Conservation (phyloP, 2,888 invertebrate species). For the Dermolepida albohirtum region DNA sequence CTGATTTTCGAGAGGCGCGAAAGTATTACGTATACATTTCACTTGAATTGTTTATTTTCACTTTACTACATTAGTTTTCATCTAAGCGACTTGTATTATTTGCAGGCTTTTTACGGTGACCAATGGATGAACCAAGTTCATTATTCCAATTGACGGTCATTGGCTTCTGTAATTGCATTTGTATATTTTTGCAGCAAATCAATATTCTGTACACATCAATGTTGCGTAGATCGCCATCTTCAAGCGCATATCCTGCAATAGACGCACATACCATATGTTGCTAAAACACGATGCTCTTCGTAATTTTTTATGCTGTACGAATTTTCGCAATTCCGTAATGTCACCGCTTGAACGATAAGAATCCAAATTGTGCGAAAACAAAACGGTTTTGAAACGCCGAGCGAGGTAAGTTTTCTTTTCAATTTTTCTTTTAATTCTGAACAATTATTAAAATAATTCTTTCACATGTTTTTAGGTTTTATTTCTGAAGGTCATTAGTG, state of each 20-base stretch:
- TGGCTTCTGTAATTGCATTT: constrained; percentile 43
- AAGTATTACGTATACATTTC: too few relatives aligned
- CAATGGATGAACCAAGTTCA: neutral
- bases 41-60: too few relatives aligned
- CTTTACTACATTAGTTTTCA: too few relatives aligned
- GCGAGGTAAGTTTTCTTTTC: too few relatives aligned
- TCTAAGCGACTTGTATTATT: too few relatives aligned
- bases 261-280: constrained; percentile 3
- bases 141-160: constrained; percentile 36
- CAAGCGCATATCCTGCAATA: constrained; percentile 39
- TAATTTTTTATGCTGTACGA: neutral
- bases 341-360: neutral
- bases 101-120: neutral
- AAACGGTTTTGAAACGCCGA: too few relatives aligned
- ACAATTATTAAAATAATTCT: too few relatives aligned
- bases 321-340: neutral
- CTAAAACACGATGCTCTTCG: constrained; percentile 1
- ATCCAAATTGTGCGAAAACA: constrained; percentile 5
- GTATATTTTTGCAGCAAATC: constrained; percentile 40
- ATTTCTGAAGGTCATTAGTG: too few relatives aligned
- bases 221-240: constrained; percentile 29
- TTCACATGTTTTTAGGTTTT: too few relatives aligned
- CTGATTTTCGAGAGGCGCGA: too few relatives aligned
- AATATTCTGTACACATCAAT: constrained; percentile 40
- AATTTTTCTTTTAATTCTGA: too few relatives aligned